A percentile compares a stretch with the other conserved stretches of the same genome.
phyloP scores from a whole-genome alignment of 1,140 invertebrate species.

The Aphis craccivora region DNA sequence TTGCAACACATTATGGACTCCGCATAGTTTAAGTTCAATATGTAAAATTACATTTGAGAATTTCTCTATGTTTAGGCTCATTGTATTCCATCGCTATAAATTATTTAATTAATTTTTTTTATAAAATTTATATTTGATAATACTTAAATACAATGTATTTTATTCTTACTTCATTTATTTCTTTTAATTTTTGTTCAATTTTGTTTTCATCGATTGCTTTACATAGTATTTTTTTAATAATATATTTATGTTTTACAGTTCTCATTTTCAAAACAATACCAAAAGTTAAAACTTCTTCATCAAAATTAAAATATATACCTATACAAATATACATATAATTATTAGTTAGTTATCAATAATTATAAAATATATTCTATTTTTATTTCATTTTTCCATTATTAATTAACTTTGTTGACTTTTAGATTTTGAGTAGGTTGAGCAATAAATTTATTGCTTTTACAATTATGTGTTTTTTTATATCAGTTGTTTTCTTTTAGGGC shows the following conservation, averaged over 20 bases:
- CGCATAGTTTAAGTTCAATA: slow-evolving; percentile 15
- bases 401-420: neutral
- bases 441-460: too few species aligned
- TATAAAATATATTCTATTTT: neutral
- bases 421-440: too few species aligned
- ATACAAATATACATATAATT: neutral
- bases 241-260: slow-evolving; percentile 24
- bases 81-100: slow-evolving; percentile 41
- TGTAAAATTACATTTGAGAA: neutral
- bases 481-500: too few species aligned
- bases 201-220: slow-evolving; percentile 35
- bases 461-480: too few species aligned
- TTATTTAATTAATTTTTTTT: neutral
- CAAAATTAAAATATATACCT: slow-evolving; percentile 7
- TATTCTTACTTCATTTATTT: slow-evolving; percentile 31
- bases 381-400: neutral
- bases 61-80: slow-evolving; percentile 22
- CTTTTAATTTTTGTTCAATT: slow-evolving; percentile 18
- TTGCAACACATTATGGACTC: slow-evolving; percentile 23
- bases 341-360: neutral
- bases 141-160: neutral
- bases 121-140: neutral
- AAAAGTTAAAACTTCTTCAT: slow-evolving; percentile 32
- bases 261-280: slow-evolving; percentile 28
- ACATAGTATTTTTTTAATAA: neutral